Percentiles rank a stretch among this genome's conserved stretches.
Evolutionary conservation across 2,888 invertebrate genomes (phyloP).

Genomic region (Lochmaea crataegi): DNA sequence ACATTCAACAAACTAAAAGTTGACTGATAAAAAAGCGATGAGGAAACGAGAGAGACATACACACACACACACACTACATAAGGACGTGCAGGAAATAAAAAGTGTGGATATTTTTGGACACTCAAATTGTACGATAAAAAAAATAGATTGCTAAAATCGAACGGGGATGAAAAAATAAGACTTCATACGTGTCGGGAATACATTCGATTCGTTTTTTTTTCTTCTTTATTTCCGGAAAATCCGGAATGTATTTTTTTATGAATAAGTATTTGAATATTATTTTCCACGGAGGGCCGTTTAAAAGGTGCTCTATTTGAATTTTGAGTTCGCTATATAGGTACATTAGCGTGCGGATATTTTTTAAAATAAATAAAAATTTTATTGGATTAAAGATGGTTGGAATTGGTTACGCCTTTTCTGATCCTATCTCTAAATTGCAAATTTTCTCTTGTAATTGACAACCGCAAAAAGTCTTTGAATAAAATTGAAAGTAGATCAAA

Average conservation of each 20-base stretch:
- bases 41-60: background rate
- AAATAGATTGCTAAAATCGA: conserved; percentile 64
- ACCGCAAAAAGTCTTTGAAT: background rate
- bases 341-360: background rate
- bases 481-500: conserved; percentile 40
- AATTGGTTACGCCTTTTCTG: too few relatives aligned
- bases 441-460: background rate
- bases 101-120: conserved; percentile 55
- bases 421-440: background rate
- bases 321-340: background rate
- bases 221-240: conserved; percentile 43
- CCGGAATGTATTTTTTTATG: conserved; percentile 55
- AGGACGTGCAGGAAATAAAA: conserved; percentile 49
- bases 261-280: conserved; percentile 57
- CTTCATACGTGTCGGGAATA: conserved; percentile 60
- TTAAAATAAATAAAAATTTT: background rate
- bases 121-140: conserved; percentile 64
- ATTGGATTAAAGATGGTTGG: too few relatives aligned
- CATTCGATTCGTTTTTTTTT: conserved; percentile 37
- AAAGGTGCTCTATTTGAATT: background rate
- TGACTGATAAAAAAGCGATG: background rate
- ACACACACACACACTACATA: conserved; percentile 20
- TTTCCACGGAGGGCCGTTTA: conserved; percentile 24
- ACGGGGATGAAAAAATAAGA: conserved; percentile 63
- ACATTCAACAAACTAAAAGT: background rate